Evolutionary conservation across 2,888 invertebrate genomes (phyloP), one percentile per base, ranked within the genome.

Genomic region (Euzophera pinguis): DNA sequence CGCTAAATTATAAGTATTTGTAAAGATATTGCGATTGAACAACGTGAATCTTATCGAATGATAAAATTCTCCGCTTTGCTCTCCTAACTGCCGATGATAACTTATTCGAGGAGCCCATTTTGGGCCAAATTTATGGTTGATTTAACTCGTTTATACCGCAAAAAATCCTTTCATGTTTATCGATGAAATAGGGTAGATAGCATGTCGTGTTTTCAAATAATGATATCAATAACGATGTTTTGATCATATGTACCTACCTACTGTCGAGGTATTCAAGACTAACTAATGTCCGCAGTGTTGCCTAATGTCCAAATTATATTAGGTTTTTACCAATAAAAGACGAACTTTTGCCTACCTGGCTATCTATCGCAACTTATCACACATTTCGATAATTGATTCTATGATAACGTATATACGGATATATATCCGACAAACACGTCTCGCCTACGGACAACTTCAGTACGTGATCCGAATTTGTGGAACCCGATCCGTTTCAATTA

Each of bases 71-170:
- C 63, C 68, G 70, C 69, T 71, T 62, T 73, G 64, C 71, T 65
- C 64, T 73, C 75, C 69, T 80, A 81, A 79, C 78, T 78, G 78
- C 81, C 79, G 75, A 81, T 84, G 82, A 83, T 84, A 84, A 84
- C 80, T 83, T 84, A 81, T 81, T 81, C 78, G 74, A 69, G 71
- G 73, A 77, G 73, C 79, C 81, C 79, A 82, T 84, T 78, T 75
- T 71, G 63, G 67, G 64, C 63, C 63, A 67, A 80, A 84, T 84
- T 84, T 85, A 84, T 83, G 80, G 82, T 73, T 76, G 78, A 83
- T 78, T 84, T 81, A 81, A 83, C 83, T 80, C 81, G 78, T 81
- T 82, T 80, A 73, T 77, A 73, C 71, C 59, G 70, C 62, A 68
- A 76, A 74, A 74, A 74, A 76, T 76, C 69, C 75, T 76, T 72